phyloP scores from a whole-genome alignment of 2,888 invertebrate genomes.

The Notocelia uddmanniana region DNA sequence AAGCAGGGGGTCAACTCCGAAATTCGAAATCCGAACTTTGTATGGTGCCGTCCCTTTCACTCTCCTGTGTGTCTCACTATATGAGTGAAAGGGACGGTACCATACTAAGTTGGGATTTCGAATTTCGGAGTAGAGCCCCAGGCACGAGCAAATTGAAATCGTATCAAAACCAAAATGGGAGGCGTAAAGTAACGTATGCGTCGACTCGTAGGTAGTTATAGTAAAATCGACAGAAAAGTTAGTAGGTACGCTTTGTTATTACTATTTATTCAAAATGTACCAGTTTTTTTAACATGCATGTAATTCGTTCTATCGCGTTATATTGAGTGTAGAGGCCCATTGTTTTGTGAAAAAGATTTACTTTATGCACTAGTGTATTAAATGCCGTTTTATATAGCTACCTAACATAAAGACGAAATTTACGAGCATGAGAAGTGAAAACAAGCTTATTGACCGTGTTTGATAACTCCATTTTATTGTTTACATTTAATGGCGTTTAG shows the following conservation, averaged over 20 bases:
- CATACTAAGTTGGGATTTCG: too few species aligned
- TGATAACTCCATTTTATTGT: slow-evolving; percentile 4
- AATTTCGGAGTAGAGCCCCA: too few species aligned
- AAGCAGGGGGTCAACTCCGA: too few species aligned
- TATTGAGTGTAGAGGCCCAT: neutral
- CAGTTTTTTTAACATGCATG: neutral
- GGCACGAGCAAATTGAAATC: neutral
- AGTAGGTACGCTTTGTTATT: too few species aligned
- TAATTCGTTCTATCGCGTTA: too few species aligned
- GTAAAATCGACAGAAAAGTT: too few species aligned
- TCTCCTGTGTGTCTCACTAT: too few species aligned
- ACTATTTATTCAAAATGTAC: neutral
- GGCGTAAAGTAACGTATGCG: neutral
- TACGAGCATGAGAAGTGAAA: slow-evolving; percentile 2
- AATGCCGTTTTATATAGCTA: neutral
- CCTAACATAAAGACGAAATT: neutral
- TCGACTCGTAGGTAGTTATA: neutral
- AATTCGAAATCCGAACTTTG: too few species aligned
- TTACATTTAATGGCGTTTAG: neutral
- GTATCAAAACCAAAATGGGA: neutral
- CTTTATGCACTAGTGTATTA: neutral
- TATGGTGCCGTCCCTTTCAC: too few species aligned
- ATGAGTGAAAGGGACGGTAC: neutral
- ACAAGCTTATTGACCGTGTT: slow-evolving; percentile 1
- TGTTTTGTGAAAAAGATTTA: neutral